These are phyloP conservation scores for Harmothoe impar DNA, from an alignment of 2,888 invertebrate species.

Conservation along the genomic window DNA sequence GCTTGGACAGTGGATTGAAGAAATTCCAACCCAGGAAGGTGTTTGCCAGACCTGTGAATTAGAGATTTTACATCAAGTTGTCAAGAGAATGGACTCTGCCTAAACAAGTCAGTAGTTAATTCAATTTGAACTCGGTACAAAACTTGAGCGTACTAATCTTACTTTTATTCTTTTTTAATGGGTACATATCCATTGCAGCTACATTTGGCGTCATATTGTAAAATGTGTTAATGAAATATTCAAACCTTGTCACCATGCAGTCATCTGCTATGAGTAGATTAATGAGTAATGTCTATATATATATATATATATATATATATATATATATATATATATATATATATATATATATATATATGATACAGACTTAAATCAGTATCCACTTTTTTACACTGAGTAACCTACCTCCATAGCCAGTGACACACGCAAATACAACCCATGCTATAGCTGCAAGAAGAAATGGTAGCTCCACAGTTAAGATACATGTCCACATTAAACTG, in stretches of 20 bases:
- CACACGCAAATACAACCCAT: background rate
- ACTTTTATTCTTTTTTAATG: background rate
- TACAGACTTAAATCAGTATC: too few relatives aligned
- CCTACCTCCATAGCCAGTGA: background rate
- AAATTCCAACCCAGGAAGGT: background rate
- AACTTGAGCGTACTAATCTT: background rate
- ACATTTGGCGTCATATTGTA: too few relatives aligned
- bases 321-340: too few relatives aligned
- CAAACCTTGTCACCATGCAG: too few relatives aligned
- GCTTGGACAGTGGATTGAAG: background rate
- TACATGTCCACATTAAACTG: too few relatives aligned
- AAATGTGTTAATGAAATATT: background rate
- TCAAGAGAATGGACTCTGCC: too few relatives aligned
- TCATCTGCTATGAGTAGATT: too few relatives aligned
- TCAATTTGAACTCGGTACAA: background rate
- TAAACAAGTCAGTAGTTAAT: background rate
- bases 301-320: too few relatives aligned
- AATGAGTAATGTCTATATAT: background rate
- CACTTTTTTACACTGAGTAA: background rate
- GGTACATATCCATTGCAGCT: too few relatives aligned
- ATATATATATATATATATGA: too few relatives aligned
- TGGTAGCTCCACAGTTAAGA: too few relatives aligned
- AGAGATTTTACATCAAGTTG: too few relatives aligned
- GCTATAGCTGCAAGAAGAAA: background rate
- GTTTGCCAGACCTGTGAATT: background rate